Conservation (phyloP, 1,140 invertebrate species). For the Vanessa atalanta region DNA sequence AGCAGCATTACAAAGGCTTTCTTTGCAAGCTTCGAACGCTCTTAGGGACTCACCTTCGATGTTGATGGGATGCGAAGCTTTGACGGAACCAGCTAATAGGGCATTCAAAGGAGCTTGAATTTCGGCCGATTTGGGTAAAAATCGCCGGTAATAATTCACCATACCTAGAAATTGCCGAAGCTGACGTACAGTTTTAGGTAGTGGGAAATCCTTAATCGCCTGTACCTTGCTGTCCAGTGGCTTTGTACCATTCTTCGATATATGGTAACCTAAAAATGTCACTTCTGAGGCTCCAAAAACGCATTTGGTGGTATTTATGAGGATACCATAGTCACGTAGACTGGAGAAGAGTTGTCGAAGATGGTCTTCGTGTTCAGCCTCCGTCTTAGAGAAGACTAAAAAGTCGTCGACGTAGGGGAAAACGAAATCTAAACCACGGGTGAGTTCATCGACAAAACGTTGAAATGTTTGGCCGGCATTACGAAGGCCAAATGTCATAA, state of each 20-base stretch:
- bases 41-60: constrained; percentile 16
- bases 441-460: no score
- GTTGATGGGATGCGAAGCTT: constrained; percentile 24
- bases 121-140: no score
- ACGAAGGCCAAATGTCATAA: no score
- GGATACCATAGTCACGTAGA: constrained; percentile 24
- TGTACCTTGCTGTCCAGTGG: constrained; percentile 19
- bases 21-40: constrained; percentile 30
- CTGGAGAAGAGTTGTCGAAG: constrained; percentile 26
- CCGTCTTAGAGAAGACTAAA: constrained; percentile 16
- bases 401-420: constrained; percentile 26
- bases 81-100: constrained; percentile 30
- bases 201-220: constrained; percentile 20
- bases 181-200: constrained; percentile 18
- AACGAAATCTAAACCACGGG: constrained; percentile 18
- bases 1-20: no score
- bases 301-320: constrained; percentile 26
- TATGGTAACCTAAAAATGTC: constrained; percentile 26
- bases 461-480: no score
- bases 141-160: no score
- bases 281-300: constrained; percentile 24
- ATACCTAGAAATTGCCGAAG: background rate
- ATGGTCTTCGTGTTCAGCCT: constrained; percentile 13
- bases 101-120: constrained; percentile 34
- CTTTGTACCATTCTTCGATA: constrained; percentile 24